These are phyloP conservation scores for Platalea minor DNA, from an alignment of 2,797 vertebrate genomes.

Conservation along the genomic window DNA sequence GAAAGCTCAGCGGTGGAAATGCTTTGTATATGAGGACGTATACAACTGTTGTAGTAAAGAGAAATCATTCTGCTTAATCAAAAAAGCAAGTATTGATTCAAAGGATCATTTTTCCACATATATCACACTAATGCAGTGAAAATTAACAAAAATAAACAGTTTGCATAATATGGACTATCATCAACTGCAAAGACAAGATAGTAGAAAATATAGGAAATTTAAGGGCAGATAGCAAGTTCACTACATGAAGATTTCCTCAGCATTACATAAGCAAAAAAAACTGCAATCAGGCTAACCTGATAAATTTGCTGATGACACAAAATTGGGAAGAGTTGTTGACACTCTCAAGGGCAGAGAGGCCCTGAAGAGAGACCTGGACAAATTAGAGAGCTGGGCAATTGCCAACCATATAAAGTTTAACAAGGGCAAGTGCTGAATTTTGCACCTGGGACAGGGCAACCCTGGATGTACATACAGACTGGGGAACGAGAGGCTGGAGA, in stretches of 20 bases:
- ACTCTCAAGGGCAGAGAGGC: too few species aligned
- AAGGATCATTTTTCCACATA: not conserved
- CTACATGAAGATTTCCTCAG: not conserved
- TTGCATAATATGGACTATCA: not conserved
- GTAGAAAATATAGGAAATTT: not conserved
- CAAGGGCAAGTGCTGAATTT: too few species aligned
- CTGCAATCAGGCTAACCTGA: not conserved
- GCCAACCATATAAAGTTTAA: too few species aligned
- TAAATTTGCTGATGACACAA: too few species aligned
- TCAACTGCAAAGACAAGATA: not conserved
- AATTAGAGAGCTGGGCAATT: too few species aligned
- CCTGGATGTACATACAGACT: too few species aligned
- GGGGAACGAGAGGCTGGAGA: too few species aligned
- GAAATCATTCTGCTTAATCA: not conserved
- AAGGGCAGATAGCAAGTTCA: not conserved
- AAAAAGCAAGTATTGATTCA: not conserved
- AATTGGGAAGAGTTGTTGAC: too few species aligned
- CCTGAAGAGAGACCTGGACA: too few species aligned
- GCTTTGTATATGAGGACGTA: not conserved
- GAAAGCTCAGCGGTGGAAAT: not conserved
- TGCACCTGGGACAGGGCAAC: too few species aligned
- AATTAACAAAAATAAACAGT: not conserved
- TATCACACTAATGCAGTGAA: not conserved
- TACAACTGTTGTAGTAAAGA: not conserved
- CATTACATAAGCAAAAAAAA: not conserved